Evolutionary conservation across 2,797 vertebrate genomes (phyloP), one percentile per base, ranked within the genome.

Genomic region (Mormyrus hasselquistii): DNA sequence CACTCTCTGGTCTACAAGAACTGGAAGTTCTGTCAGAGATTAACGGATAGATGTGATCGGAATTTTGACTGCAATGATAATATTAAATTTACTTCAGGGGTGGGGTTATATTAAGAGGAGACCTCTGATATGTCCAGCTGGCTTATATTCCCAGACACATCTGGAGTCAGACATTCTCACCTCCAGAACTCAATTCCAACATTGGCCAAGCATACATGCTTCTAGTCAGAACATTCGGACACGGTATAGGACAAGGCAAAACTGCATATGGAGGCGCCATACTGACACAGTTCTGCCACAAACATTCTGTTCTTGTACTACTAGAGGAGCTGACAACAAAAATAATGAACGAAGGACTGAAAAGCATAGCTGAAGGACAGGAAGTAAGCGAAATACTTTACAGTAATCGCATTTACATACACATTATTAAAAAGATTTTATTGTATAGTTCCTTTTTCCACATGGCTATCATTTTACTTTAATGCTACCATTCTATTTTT

Each of bases 81-180:
- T 12, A 22, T 50, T 22, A 44, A 49, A 49, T 84, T 50, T 22
- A 50, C 82, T 49, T 52, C 47, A 22, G 47, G 38, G 47, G 47
- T 84, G 62, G n/a, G 86, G 7, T 29, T 86, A 29, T 41, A 19
- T 62, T 89, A 88, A 53, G 7, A n/a, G 41, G n/a, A 49, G 12
- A 84, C 55, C 3, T 49, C 59, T 16, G 12, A 87, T 34, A 65
- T 14, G 10, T 65, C 53, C 89, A 90, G 89, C 29, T 90, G 89
- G 84, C 82, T 83, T 44, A 34, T 44, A 65, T 88, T 89, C 69
- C 69, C 88, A 84, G 38, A 85, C 88, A 88, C 50, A 83, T 41
- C 69, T 82, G 25, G 47, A 76, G 38, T n/a, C 49, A 89, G 5
- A 59, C 25, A 85, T 25, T 22, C 7, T 86, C 65, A n/a, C 38